These are phyloP conservation scores for Drosophila setifemur DNA, from an alignment of 1,140 invertebrate species.

Conservation along the genomic window DNA sequence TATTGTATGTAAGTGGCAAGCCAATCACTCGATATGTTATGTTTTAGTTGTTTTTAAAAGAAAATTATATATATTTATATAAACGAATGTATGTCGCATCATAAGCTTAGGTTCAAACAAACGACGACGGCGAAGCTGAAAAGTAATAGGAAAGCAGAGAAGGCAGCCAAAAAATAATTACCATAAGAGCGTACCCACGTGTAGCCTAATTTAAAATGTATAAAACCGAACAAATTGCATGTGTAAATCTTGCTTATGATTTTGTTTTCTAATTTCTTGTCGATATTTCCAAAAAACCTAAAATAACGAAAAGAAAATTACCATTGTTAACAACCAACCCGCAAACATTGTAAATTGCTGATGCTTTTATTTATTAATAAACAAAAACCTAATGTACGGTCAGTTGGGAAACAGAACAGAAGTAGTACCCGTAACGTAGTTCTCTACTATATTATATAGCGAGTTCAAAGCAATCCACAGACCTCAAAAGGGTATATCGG, in stretches of 20 bases:
- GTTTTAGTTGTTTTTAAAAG: conserved; percentile 64
- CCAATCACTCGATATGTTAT: conserved; percentile 64
- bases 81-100: conserved; percentile 34
- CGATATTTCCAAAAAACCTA: conserved; percentile 33
- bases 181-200: conserved; percentile 25
- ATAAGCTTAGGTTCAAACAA: conserved; percentile 53
- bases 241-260: conserved; percentile 29
- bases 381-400: conserved; percentile 27
- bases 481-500: conserved; percentile 9
- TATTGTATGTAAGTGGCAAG: conserved; percentile 59
- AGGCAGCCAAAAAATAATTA: conserved; percentile 49
- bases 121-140: conserved; percentile 31
- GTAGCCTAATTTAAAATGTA: conserved; percentile 41
- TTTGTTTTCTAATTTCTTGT: conserved; percentile 26
- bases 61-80: conserved; percentile 44
- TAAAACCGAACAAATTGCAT: conserved; percentile 23
- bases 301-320: background rate
- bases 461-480: conserved; percentile 22
- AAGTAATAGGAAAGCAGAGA: too few relatives aligned
- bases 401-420: conserved; percentile 12
- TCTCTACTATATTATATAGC: too few relatives aligned
- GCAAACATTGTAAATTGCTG: conserved; percentile 39
- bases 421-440: too few relatives aligned
- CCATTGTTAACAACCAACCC: conserved; percentile 7
- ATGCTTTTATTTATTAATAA: conserved; percentile 46